Percentiles rank a stretch among this genome's conserved stretches.
Evolutionary conservation across 2,113 vertebrate genomes (phyloP).

Genomic region (cattle (Bos taurus)): DNA sequence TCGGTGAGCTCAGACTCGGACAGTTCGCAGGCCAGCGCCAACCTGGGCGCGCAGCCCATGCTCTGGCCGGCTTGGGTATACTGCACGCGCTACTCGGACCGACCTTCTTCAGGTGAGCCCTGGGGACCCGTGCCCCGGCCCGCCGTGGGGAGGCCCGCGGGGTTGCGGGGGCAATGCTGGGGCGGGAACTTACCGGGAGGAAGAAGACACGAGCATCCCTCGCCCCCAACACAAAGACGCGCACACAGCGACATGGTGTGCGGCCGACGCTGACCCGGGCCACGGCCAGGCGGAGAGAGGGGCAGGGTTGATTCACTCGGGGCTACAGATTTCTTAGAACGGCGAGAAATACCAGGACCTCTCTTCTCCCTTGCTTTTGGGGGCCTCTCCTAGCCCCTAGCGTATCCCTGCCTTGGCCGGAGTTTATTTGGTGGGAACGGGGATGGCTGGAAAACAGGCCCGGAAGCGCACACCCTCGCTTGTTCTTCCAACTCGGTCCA

Average conservation of each 20-base stretch:
- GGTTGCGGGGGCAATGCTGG: neutral
- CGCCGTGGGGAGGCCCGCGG: neutral
- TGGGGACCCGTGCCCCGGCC: neutral
- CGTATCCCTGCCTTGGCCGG: fast-evolving
- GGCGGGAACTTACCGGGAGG: neutral
- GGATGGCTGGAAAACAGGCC: neutral
- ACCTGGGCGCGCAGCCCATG: constrained; percentile 86
- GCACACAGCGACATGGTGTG: neutral
- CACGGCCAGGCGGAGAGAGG: neutral
- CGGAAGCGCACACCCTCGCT: neutral
- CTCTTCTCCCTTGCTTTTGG: neutral
- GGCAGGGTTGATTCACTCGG: neutral
- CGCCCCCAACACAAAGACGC: neutral
- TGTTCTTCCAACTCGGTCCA: neutral
- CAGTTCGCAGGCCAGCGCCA: constrained; percentile 94
- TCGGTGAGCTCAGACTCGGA: constrained; percentile 97
- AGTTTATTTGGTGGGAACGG: neutral
- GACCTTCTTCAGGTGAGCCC: constrained; percentile 95
- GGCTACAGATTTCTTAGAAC: neutral
- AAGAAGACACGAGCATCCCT: neutral
- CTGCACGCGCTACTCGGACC: constrained; percentile 98
- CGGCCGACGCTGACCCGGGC: neutral
- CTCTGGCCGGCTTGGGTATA: constrained; percentile 99
- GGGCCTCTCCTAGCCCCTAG: neutral
- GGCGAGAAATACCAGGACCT: neutral